Evolutionary conservation across 2,797 vertebrate species (phyloP).

Genomic region (Avahi laniger): DNA sequence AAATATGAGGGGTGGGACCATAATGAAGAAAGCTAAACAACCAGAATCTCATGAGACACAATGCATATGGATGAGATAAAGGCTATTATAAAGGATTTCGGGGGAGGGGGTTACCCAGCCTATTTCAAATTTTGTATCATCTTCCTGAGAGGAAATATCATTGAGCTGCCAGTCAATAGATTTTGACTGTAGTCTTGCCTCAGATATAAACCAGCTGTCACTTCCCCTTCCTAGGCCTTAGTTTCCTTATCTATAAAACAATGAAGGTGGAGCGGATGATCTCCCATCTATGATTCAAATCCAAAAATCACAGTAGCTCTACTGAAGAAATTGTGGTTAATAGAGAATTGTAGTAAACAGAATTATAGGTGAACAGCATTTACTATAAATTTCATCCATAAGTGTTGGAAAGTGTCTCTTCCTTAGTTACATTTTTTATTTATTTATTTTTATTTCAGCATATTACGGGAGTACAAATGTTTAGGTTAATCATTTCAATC

Average conservation of each 20-base stretch:
- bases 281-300: background rate
- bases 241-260: background rate
- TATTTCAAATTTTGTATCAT: background rate
- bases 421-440: background rate
- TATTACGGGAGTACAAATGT: too few relatives aligned
- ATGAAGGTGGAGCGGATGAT: slow-evolving; percentile 25
- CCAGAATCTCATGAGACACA: background rate
- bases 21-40: background rate
- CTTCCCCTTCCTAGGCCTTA: slow-evolving; percentile 41
- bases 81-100: background rate
- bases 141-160: background rate
- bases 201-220: background rate
- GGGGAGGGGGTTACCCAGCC: background rate
- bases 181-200: background rate
- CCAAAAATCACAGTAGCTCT: background rate
- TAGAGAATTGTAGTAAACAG: background rate
- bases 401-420: background rate
- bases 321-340: background rate
- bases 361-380: background rate
- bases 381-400: background rate
- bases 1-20: background rate
- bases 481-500: background rate
- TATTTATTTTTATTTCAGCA: too few relatives aligned
- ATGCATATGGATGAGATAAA: background rate
- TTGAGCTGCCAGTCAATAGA: background rate